Evolutionary conservation across 2,113 vertebrate genomes (phyloP), one percentile per base, ranked within the genome.

Genomic region (Cyphomyrus discorhynchus): DNA sequence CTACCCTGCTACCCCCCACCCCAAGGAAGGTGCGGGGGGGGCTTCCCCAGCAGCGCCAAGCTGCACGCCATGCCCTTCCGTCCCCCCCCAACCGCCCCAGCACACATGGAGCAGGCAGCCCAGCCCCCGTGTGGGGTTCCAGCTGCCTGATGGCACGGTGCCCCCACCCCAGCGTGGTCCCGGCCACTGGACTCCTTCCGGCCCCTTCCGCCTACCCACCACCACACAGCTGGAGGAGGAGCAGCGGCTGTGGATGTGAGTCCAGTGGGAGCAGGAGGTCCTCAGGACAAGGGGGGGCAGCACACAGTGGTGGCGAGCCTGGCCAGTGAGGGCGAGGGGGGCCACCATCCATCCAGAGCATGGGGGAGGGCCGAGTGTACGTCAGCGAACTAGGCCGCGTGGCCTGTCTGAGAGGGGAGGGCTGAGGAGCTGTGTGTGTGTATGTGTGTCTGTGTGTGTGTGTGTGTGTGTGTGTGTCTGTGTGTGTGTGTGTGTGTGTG

Each of bases 191-290:
- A 95, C 87, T 94, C 94, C 0, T 92, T 94, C 53, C 52, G 52
- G 90, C 0, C 90, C 88, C 11, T 93, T 97, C 92, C 90, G 90
- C 92, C 93, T 97, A 58, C 91, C 94, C 90, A 96, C 96, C 0
- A 89, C 91, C 86, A 95, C 92, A 27, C 94, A 96, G 88, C 89
- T 93, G 87, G 94, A 95, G 46, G 92, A 88, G 0, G 45, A 53
- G 0, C 52, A 90, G 66, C 92, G 93, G 56, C 58, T 66, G 58
- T 11, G 58, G 58, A 91, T 92, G 11, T 90, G 89, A 31, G 82
- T 45, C 86, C 91, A 91, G 17, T 91, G 91, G 27, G 90, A 90
- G 0, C 91, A 91, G 90, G 89, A 90, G 7, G 91, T 83, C 6
- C 88, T 92, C 35, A n/a, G 62, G 62, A 80, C 19, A 58, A 89